Percentiles rank a stretch among this genome's conserved stretches.
Conservation (phyloP, 1,140 invertebrate species). For the Dreissena rostriformis region DNA sequence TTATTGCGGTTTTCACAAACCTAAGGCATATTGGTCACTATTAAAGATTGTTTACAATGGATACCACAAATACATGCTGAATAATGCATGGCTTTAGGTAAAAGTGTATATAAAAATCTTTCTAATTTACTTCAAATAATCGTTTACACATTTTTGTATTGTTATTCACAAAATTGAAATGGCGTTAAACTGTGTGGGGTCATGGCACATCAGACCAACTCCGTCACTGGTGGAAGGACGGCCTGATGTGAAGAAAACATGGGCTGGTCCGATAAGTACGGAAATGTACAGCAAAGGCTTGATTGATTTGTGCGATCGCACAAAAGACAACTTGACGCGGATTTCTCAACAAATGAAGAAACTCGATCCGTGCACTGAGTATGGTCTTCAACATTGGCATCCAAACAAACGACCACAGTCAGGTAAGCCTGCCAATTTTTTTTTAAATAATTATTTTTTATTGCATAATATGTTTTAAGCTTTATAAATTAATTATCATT, state of each 20-base stretch:
- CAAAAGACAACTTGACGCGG: constrained; percentile 60
- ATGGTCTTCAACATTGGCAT: constrained; percentile 71
- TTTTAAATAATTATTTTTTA: not conserved
- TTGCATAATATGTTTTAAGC: too few species aligned
- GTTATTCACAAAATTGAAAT: not conserved
- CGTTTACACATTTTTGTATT: too few species aligned
- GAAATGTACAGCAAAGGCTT: constrained; percentile 69
- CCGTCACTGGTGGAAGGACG: constrained; percentile 33
- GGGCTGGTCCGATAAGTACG: constrained; percentile 67
- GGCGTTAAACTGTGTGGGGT: constrained; percentile 29
- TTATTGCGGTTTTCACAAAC: too few species aligned
- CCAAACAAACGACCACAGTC: constrained; percentile 54
- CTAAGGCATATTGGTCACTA: not conserved
- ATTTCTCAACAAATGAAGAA: constrained; percentile 57
- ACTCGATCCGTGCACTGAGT: constrained; percentile 66
- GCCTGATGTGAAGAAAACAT: constrained; percentile 57
- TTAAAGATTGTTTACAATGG: constrained; percentile 3
- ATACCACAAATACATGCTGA: not conserved
- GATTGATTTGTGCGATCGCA: constrained; percentile 60
- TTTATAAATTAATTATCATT: too few species aligned
- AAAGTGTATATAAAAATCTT: not conserved
- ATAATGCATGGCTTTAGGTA: not conserved
- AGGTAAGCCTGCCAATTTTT: constrained; percentile 39
- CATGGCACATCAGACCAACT: constrained; percentile 48
- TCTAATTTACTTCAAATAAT: too few species aligned